Evolutionary conservation across 2,888 invertebrate genomes (phyloP).

Genomic region (Drosophila quinaria): DNA sequence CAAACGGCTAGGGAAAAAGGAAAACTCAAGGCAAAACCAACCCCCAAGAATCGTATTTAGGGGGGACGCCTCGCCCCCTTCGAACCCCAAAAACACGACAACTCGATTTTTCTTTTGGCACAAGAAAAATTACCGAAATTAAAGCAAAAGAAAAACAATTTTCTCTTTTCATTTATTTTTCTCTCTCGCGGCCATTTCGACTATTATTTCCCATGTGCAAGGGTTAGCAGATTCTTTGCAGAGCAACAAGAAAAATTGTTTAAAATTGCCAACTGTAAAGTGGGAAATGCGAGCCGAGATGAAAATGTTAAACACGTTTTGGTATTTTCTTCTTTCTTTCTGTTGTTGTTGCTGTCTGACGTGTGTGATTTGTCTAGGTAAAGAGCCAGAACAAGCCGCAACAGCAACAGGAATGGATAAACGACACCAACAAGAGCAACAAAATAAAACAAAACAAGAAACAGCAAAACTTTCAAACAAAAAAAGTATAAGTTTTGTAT

Average conservation of each 20-base stretch:
- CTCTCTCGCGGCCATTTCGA: neutral
- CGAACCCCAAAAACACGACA: constrained; percentile 66
- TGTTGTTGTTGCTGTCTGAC: constrained; percentile 31
- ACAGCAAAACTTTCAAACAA: constrained; percentile 22
- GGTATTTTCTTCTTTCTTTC: constrained; percentile 13
- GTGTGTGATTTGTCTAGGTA: constrained; percentile 67
- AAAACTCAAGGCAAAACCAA: constrained; percentile 52
- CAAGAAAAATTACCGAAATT: constrained; percentile 82
- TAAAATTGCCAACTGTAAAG: constrained; percentile 60
- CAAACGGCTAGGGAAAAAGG: constrained; percentile 47
- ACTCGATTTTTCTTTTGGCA: constrained; percentile 78
- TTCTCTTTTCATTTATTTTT: constrained; percentile 50
- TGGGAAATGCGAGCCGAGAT: constrained; percentile 58
- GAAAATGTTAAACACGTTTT: constrained; percentile 78
- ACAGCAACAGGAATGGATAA: constrained; percentile 24
- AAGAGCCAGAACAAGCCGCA: constrained; percentile 51
- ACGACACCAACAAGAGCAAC: constrained; percentile 22
- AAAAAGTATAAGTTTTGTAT: constrained; percentile 5
- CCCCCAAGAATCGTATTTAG: constrained; percentile 47
- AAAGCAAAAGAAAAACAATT: constrained; percentile 82
- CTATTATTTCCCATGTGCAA: constrained; percentile 41
- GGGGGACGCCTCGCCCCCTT: constrained; percentile 12
- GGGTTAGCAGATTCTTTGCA: constrained; percentile 65
- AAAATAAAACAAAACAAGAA: constrained; percentile 28
- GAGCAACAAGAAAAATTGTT: constrained; percentile 77